Conservation (phyloP, 2,797 vertebrate genomes). For the Protonibea diacanthus region DNA sequence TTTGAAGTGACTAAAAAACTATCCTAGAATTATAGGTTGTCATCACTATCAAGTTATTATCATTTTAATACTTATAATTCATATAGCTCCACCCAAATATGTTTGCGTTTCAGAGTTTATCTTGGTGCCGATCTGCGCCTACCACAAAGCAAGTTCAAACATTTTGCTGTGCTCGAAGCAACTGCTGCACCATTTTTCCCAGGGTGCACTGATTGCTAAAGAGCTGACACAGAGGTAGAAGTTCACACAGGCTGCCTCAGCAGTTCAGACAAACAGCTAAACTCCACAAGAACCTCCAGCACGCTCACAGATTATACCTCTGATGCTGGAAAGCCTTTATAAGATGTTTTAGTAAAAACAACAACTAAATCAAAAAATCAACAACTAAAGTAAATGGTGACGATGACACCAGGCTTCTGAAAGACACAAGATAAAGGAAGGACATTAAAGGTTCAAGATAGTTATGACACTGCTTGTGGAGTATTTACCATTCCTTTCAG, state of each 20-base stretch:
- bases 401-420: neutral
- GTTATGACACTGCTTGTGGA: no score
- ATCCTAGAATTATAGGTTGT: no score
- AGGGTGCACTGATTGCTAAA: neutral
- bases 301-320: neutral
- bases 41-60: no score
- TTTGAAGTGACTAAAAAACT: neutral
- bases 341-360: neutral
- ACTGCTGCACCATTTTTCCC: neutral
- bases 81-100: neutral
- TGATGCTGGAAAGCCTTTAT: neutral
- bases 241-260: conserved; percentile 20
- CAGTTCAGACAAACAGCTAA: neutral
- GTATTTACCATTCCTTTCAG: no score
- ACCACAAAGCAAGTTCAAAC: neutral
- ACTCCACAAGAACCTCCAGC: neutral
- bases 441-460: no score
- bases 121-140: neutral
- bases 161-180: neutral
- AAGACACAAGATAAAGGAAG: neutral
- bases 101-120: neutral
- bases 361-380: no score
- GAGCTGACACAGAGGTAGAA: conserved; percentile 34
- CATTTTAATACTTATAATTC: neutral
- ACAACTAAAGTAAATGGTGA: no score